Percentiles rank a stretch among this genome's conserved stretches.
Evolutionary conservation across 2,113 vertebrate species (phyloP).

Genomic region (Leucosticte australis): DNA sequence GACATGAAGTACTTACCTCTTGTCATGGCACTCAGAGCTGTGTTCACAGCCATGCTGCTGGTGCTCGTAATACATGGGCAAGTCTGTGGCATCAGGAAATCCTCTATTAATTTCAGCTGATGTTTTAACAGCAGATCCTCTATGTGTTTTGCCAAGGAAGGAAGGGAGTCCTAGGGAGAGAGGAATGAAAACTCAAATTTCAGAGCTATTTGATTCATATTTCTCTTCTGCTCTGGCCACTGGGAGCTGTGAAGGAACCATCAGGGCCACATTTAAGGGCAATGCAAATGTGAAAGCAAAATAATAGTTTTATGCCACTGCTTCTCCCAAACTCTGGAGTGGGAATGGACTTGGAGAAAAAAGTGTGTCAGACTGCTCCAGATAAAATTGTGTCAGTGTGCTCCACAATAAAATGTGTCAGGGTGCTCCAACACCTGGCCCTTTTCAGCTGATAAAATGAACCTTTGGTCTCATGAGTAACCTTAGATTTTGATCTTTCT

Average conservation of each 20-base stretch:
- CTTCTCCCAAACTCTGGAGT: neutral
- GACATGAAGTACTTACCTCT: neutral
- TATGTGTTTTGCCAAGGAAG: neutral
- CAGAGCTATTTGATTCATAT: neutral
- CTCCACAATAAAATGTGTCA: neutral
- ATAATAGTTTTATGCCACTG: neutral
- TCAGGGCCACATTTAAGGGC: neutral
- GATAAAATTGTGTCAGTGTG: neutral
- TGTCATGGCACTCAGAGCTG: neutral
- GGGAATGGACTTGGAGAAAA: neutral
- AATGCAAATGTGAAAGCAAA: neutral
- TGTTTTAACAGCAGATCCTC: neutral
- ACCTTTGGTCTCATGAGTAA: neutral
- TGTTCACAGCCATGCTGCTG: neutral
- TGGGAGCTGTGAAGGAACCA: neutral
- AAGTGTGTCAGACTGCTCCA: neutral
- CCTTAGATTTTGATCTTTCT: neutral
- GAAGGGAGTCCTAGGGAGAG: neutral
- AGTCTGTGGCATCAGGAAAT: neutral
- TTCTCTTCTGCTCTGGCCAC: neutral
- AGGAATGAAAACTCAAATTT: neutral
- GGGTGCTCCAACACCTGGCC: neutral
- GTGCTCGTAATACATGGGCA: neutral
- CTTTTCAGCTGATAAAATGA: neutral
- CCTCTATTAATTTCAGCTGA: neutral